phyloP scores from a whole-genome alignment of 2,797 vertebrate genomes.

The Podarcis lilfordi region DNA sequence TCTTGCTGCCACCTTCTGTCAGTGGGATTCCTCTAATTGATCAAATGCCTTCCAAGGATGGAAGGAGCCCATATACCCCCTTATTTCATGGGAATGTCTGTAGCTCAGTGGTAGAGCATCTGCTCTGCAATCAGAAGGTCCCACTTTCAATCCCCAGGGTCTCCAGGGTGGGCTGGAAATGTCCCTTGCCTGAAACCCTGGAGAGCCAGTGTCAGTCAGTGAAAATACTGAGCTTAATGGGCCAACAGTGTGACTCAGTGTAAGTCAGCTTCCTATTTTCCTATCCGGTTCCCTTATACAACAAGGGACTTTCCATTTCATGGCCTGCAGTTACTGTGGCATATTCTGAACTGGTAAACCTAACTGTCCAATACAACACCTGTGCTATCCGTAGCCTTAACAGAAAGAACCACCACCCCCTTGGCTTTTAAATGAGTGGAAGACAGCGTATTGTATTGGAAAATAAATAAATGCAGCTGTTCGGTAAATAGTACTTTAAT shows the following conservation, averaged over 20 bases:
- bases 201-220: too few species aligned
- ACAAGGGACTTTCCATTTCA: neutral
- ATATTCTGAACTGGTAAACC: neutral
- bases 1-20: neutral
- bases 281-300: neutral
- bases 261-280: too few species aligned
- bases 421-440: neutral
- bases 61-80: neutral
- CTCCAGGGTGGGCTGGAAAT: too few species aligned
- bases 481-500: neutral
- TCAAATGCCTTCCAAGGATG: neutral
- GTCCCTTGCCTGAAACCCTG: too few species aligned
- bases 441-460: too few species aligned
- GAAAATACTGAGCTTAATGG: too few species aligned
- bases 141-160: too few species aligned
- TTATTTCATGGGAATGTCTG: too few species aligned
- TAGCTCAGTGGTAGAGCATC: neutral
- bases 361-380: neutral
- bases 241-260: too few species aligned
- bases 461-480: neutral
- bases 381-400: neutral
- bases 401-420: neutral
- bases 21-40: neutral
- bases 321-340: neutral
- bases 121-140: too few species aligned